Evolutionary conservation across 2,888 invertebrate species (phyloP).

Genomic region (Lamellibrachia columna): DNA sequence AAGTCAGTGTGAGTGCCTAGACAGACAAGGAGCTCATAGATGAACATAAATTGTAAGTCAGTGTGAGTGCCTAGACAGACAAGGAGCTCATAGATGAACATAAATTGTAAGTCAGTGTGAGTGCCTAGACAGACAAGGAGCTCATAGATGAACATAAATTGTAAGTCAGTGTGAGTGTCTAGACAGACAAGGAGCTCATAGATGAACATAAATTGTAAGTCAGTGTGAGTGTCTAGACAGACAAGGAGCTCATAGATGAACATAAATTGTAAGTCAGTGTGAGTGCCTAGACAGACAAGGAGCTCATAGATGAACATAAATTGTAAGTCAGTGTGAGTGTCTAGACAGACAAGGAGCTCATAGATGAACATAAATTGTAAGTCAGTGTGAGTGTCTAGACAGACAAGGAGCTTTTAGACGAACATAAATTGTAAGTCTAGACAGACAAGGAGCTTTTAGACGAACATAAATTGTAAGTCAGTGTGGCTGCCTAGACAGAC

Average conservation of each 20-base stretch:
- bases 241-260: too few relatives aligned
- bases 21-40: not conserved
- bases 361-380: too few relatives aligned
- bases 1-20: not conserved
- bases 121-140: not conserved
- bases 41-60: not conserved
- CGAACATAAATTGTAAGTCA: constrained; percentile 85
- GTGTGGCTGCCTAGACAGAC: not conserved
- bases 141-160: not conserved
- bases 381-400: too few relatives aligned
- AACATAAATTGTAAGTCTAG: too few relatives aligned
- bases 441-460: constrained; percentile 85
- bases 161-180: not conserved
- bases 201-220: not conserved
- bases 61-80: constrained; percentile 70
- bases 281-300: too few relatives aligned
- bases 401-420: too few relatives aligned
- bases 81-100: constrained; percentile 86
- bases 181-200: not conserved
- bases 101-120: constrained; percentile 75
- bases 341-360: too few relatives aligned
- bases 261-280: too few relatives aligned
- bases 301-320: too few relatives aligned
- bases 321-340: not conserved
- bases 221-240: not conserved